Base-by-base conservation (phyloP, 2,113 vertebrate genomes). In the Tenrec ecaudatus region DNA sequence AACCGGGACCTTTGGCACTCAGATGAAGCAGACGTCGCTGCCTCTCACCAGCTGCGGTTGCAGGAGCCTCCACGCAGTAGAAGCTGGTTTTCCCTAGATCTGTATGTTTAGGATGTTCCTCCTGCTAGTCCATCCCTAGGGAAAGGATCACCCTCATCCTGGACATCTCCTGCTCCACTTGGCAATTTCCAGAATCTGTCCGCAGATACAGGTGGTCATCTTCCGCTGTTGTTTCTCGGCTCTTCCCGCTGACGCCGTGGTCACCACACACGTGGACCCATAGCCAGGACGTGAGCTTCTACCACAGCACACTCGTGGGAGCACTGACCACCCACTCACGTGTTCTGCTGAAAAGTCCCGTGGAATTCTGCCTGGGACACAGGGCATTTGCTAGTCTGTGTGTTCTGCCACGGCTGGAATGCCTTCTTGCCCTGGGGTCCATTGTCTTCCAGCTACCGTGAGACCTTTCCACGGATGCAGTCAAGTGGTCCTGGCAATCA, bases 121-220 rank as follows among this genome's bases (percentile, higher is more conserved):
- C 81, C 33, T 76, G 15, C 27, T 69, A 58, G 90, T 75, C 53
- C 77, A 7, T 29, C 82, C 23, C 71, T 71, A 78, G 66, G 82
- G 81, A 73, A 76, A 0, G 68, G 76, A 80, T 86, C 68, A 3
- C 16, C 62, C 36, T 88, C 58, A 58, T 90, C 43, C 31, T 80
- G 53, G 73, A 73, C 88, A 90, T 86, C 40, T 73, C 43, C 40
- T 25, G 75, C 29, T 86, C 66, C 2, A 57, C 80, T 89, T 79
- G 84, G 78, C 64, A 68, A 19, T 90, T 90, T 90, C 80, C n/a
- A 80, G 33, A 81, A 76, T 89, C 89, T 43, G 36, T 82, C 60
- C 78, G 25, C 36, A 78, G 77, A 71, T 33, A n/a, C 64, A 64
- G 83, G 71, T 29, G 58, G n/a, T 58, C 66, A 77, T 38, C 29